Conservation (phyloP, 2,113 vertebrate species). For the Thermophis baileyi region DNA sequence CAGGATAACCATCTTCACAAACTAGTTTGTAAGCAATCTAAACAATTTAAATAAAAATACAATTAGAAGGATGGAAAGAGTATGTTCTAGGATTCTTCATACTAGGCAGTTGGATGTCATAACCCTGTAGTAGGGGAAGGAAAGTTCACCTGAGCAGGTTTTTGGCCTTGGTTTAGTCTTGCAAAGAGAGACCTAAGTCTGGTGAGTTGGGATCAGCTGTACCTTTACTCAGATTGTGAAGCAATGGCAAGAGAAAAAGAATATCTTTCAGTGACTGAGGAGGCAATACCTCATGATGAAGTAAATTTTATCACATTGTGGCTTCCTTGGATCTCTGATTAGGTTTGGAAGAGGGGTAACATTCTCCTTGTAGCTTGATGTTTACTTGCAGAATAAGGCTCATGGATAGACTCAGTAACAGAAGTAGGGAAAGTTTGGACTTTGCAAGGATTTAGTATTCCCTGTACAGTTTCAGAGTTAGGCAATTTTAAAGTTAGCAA, state of each 20-base stretch:
- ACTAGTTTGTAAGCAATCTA: neutral
- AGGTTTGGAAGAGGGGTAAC: neutral
- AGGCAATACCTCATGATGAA: neutral
- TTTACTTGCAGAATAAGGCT: neutral
- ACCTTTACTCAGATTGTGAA: neutral
- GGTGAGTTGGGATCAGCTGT: neutral
- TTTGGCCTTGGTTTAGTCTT: neutral
- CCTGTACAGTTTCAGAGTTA: neutral
- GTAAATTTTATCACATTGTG: neutral
- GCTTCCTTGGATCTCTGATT: neutral
- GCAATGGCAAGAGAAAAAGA: neutral
- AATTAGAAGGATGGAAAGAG: neutral
- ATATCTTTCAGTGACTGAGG: neutral
- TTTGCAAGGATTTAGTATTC: neutral
- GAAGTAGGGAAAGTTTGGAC: neutral
- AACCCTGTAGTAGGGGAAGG: neutral
- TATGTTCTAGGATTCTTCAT: neutral
- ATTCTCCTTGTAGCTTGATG: neutral
- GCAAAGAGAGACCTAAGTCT: neutral
- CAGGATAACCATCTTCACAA: neutral
- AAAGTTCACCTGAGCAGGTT: neutral
- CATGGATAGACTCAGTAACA: neutral
- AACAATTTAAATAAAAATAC: neutral
- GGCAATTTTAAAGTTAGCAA: neutral
- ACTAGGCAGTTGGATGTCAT: neutral